Base-by-base conservation (phyloP, 1,140 invertebrate species). In the Drosophila trapezifrons region DNA sequence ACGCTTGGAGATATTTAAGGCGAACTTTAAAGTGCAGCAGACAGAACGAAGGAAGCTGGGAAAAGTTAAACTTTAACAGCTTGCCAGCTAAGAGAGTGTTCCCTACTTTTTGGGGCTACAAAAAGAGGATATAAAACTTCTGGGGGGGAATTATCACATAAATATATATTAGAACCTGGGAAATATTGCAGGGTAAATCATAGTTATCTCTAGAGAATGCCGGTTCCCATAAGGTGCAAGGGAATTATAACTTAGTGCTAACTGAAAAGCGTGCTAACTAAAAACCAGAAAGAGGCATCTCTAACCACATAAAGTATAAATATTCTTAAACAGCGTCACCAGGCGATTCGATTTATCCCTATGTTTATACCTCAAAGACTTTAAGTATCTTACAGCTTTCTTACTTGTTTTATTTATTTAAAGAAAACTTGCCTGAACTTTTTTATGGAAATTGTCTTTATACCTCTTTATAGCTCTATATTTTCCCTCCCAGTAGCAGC, bases 11-110 rank as follows among this genome's bases (percentile, higher is more conserved):
- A 35, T 20, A n/a, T 49, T 62, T 56, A 63, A 38, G 52, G 45
- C n/a, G 10, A 70, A 59, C 74, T 77, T 77, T 77, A 77, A 71
- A 57, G 70, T 69, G 29, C 74, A 54, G 37, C 62, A 69, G 42
- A 54, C 74, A 62, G 60, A 9, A 15, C 27, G 12, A 1, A 18
- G 10, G 37, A 40, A 37, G 22, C 58, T 51, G 52, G 32, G 9
- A 43, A 51, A 76, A 67, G 47, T 54, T 54, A 1, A 54, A 37
- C 13, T 54, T 54, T 20, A 54, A 54, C 18, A 54, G 51, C 66
- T 38, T 10, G 62, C 29, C 13, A 54, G 37, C 15, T n/a, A 9
- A 35, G 60, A 80, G 57, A 64, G 27, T 47, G 25, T 81, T 73
- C 45, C 72, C 77, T 77, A 60, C 47, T 74, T 77, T 52, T 57